Base-by-base conservation (phyloP, 35 echinoderm and acorn worm species). In the Strongylocentrotus purpuratus region DNA sequence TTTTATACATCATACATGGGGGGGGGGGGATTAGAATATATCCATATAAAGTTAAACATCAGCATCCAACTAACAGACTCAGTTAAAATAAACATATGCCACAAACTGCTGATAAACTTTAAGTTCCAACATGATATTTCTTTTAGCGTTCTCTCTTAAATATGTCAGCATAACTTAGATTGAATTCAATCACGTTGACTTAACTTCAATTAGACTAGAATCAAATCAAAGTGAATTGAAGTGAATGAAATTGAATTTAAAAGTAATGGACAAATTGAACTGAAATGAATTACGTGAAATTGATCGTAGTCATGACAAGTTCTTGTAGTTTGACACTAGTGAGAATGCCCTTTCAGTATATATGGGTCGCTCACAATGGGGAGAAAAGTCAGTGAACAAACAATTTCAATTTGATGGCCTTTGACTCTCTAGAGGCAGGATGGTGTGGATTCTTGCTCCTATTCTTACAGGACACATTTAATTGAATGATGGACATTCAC, bases 361-460 rank as follows among this genome's bases (percentile, higher is more conserved):
- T 41, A 41, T 41, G 35, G 28, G 25, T n/a, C 6, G 7, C 7
- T 78, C 20, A 78, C 1, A 9, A 15, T 18, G 20, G 65, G 28
- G 65, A 78, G 20, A 78, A n/a, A 78, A 78, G 65, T 78, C 65
- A 78, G 7, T 78, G 65, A 78, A 78, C n/a, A 7, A 78, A 78
- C 65, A n/a, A 78, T 78, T 78, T 78, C 65, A 78, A 78, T 78
- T 78, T 78, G 65, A 78, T 78, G 65, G 65, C 65, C 18, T 78
- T n/a, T 78, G 65, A 78, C 65, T 78, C 65, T 78, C 65, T 8
- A 78, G 22, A n/a, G 28, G 25, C 65, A 78, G 20, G 65, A 28
- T 78, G 65, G 28, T 22, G 65, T 78, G 28, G 28, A 78, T n/a
- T 78, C 65, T 78, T 18, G 35, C 35, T 41, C 35, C 35, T 41